Conservation (phyloP, 2,888 invertebrate genomes). For the Ophioninae sp. region DNA sequence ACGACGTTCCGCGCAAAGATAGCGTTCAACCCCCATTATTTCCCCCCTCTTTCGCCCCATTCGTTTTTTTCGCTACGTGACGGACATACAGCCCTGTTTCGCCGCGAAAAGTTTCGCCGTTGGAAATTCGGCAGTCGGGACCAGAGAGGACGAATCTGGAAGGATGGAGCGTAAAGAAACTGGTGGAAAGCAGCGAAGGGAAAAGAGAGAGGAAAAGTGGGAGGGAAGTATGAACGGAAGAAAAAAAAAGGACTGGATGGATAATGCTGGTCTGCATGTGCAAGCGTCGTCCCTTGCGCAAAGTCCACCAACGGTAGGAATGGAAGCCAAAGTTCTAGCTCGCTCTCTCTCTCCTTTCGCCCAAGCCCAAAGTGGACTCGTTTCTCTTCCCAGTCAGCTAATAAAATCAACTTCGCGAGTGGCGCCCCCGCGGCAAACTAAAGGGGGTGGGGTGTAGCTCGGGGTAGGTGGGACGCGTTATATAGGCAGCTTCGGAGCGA, state of each 20-base stretch:
- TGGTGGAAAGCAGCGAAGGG: slow-evolving; percentile 11
- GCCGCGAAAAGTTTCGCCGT: slow-evolving; percentile 52
- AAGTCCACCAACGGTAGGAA: slow-evolving; percentile 38
- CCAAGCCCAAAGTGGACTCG: slow-evolving; percentile 66
- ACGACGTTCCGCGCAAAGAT: slow-evolving; percentile 66
- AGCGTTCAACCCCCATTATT: slow-evolving; percentile 61
- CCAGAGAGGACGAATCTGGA: slow-evolving; percentile 31
- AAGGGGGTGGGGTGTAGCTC: slow-evolving; percentile 30
- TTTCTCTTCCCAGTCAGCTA: slow-evolving; percentile 74
- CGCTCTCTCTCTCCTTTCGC: slow-evolving; percentile 47
- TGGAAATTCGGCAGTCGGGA: slow-evolving; percentile 50
- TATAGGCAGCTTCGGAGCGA: slow-evolving; percentile 41
- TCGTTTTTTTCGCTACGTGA: slow-evolving; percentile 74
- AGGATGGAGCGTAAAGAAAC: slow-evolving; percentile 8
- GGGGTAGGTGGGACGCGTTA: slow-evolving; percentile 46
- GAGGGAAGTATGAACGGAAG: neutral
- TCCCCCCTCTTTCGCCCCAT: slow-evolving; percentile 32
- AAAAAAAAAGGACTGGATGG: slow-evolving; percentile 52
- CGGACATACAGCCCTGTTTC: slow-evolving; percentile 72
- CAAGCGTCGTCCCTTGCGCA: slow-evolving; percentile 45
- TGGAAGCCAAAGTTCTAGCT: slow-evolving; percentile 30
- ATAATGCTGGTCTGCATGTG: slow-evolving; percentile 56
- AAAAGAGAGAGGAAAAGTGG: neutral
- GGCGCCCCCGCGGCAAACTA: slow-evolving; percentile 49
- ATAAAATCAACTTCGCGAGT: slow-evolving; percentile 73